Evolutionary conservation across 2,888 invertebrate genomes (phyloP).

Genomic region (Nomada fucata): DNA sequence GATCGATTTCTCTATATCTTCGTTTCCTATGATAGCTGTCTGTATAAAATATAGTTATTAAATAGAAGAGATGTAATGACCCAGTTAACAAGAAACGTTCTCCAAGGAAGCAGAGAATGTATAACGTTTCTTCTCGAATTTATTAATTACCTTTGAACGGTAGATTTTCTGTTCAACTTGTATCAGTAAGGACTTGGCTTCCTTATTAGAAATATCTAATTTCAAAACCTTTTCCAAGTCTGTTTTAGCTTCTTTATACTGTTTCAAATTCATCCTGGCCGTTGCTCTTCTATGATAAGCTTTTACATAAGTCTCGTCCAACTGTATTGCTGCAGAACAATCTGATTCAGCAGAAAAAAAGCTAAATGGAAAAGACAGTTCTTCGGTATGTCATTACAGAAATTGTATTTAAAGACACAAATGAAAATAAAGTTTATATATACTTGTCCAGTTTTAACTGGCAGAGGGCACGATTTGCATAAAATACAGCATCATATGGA

Average conservation of each 20-base stretch:
- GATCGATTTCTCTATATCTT: not conserved
- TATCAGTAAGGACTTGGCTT: constrained; percentile 87
- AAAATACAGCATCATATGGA: constrained; percentile 91
- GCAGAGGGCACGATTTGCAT: constrained; percentile 95
- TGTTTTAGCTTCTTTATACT: constrained; percentile 88
- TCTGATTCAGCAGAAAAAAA: constrained; percentile 91
- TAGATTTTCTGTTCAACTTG: constrained; percentile 86
- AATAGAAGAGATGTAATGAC: not conserved
- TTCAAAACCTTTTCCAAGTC: constrained; percentile 90
- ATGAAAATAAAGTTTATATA: constrained; percentile 71
- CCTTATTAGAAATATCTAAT: constrained; percentile 92
- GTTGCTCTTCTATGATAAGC: constrained; percentile 93
- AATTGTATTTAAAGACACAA: not conserved
- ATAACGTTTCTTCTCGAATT: not conserved
- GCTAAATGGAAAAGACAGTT: constrained; percentile 80
- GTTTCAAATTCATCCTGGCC: constrained; percentile 90
- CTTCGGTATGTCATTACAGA: not conserved
- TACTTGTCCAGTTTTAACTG: constrained; percentile 92
- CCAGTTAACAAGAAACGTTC: not conserved
- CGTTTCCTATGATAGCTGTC: constrained; percentile 26
- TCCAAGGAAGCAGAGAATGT: not conserved
- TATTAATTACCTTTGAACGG: constrained; percentile 84
- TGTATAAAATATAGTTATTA: constrained; percentile 24
- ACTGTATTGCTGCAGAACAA: constrained; percentile 91
- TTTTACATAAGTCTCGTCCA: constrained; percentile 93